Conservation (phyloP, 2,113 vertebrate genomes). For the Ptychochromis oligacanthus region DNA sequence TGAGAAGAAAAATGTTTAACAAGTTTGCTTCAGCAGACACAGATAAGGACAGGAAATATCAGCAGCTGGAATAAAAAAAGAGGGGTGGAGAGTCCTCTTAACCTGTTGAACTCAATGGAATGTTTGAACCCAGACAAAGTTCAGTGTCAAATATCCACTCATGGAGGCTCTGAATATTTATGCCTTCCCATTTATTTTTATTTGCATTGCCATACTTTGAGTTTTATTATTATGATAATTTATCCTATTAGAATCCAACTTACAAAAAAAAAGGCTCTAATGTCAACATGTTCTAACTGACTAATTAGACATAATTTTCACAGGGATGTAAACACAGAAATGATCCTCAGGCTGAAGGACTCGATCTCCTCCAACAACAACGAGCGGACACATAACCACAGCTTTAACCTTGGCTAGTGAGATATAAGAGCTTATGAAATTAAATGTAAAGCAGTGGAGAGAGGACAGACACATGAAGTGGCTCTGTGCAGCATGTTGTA, state of each 20-base stretch:
- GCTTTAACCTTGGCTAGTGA: background rate
- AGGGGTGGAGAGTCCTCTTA: background rate
- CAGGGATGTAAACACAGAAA: background rate
- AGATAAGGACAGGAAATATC: background rate
- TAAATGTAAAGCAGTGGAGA: background rate
- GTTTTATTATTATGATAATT: background rate
- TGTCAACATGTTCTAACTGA: background rate
- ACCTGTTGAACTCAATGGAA: background rate
- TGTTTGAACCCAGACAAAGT: constrained; percentile 3
- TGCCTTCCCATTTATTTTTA: background rate
- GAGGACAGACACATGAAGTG: background rate
- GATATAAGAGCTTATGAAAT: background rate
- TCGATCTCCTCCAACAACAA: background rate
- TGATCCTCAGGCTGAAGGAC: background rate
- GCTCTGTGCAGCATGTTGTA: background rate
- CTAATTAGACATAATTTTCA: background rate
- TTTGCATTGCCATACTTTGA: background rate
- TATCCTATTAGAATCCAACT: background rate
- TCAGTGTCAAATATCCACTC: background rate
- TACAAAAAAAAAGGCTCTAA: background rate
- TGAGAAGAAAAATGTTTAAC: background rate
- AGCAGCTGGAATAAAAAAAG: background rate
- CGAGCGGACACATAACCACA: background rate
- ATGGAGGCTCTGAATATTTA: accelerated
- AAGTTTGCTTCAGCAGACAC: background rate